Percentiles rank a stretch among this genome's conserved stretches.
Evolutionary conservation across 2,113 vertebrate genomes (phyloP).

Genomic region (Peromyscus maniculatus): DNA sequence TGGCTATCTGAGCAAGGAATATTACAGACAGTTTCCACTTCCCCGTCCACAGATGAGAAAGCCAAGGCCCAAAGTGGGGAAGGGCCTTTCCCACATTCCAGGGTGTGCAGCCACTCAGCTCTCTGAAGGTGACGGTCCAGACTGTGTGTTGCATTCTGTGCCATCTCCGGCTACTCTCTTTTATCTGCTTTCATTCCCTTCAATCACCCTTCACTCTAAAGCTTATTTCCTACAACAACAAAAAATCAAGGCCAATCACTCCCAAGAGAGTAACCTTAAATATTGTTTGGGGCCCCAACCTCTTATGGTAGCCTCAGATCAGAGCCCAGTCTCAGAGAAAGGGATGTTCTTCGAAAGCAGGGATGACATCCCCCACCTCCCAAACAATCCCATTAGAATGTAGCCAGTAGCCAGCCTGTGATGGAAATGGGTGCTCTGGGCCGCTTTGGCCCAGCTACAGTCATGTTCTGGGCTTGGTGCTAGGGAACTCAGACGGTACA

Average conservation of each 20-base stretch:
- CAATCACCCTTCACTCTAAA: neutral
- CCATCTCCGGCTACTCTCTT: neutral
- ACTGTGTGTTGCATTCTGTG: neutral
- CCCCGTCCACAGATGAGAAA: conserved; percentile 13
- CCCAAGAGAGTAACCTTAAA: conserved; percentile 10
- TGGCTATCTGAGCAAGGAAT: neutral
- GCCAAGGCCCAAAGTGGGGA: neutral
- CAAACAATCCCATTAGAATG: conserved; percentile 74
- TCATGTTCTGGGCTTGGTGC: conserved; percentile 71
- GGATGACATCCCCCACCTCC: neutral
- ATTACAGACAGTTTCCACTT: neutral
- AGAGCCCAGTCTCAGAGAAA: neutral
- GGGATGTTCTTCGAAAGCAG: conserved; percentile 54
- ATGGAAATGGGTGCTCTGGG: conserved; percentile 61
- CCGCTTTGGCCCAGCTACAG: conserved; percentile 68
- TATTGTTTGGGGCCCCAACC: neutral
- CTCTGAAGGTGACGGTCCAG: no score
- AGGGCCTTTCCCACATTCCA: neutral
- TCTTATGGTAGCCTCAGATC: conserved; percentile 17
- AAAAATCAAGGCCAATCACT: conserved; percentile 61
- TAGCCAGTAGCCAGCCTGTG: conserved; percentile 66
- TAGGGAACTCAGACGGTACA: conserved; percentile 71
- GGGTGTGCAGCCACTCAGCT: neutral
- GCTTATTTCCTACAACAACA: neutral
- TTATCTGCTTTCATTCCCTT: neutral